A percentile compares a stretch with the other conserved stretches of the same genome.
Conservation (phyloP, 2,113 vertebrate species). For the Toxotes chatareus region DNA sequence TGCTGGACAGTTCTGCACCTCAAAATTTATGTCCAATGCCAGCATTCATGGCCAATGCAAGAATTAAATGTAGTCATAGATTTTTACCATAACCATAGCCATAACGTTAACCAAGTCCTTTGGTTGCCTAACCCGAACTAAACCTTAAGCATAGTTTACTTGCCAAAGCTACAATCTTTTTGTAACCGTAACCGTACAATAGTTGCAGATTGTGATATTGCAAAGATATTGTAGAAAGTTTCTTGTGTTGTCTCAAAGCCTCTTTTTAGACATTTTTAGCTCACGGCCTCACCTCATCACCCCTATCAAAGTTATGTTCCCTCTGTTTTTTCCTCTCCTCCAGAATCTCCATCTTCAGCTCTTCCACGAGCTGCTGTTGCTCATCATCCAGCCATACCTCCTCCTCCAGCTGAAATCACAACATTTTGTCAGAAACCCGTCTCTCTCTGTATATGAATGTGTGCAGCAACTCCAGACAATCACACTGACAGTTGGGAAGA, state of each 20-base stretch:
- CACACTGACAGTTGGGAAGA: constrained; percentile 38
- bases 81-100: neutral
- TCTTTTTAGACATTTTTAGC: neutral
- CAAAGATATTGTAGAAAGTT: neutral
- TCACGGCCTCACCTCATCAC: constrained; percentile 85
- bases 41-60: no score
- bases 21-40: neutral
- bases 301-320: constrained; percentile 76
- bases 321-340: constrained; percentile 89
- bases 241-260: neutral
- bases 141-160: no score
- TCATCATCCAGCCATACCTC: constrained; percentile 97
- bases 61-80: neutral
- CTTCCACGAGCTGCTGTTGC: constrained; percentile 93
- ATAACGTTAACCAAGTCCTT: neutral
- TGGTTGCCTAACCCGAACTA: neutral
- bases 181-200: neutral
- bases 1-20: neutral
- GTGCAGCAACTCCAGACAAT: constrained; percentile 66
- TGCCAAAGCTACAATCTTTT: neutral
- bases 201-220: neutral
- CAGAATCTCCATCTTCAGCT: constrained; percentile 93
- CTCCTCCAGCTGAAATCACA: constrained; percentile 90
- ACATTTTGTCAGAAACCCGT: constrained; percentile 57
- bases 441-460: constrained; percentile 1